Conservation (phyloP, 2,888 invertebrate species). For the Notocelia uddmanniana region DNA sequence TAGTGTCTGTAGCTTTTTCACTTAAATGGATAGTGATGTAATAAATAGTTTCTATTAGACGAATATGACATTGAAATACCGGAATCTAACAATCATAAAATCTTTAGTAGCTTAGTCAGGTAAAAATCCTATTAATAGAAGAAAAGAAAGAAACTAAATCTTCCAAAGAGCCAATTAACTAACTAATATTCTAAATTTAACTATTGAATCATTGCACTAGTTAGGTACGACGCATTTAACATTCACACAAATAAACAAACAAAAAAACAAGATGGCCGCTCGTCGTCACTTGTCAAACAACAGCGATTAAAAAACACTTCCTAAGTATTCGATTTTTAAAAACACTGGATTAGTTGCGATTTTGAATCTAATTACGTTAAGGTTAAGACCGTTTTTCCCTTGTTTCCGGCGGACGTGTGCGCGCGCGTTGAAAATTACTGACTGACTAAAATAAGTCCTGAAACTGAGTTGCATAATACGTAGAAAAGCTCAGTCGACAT, state of each 20-base stretch:
- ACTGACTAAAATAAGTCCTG: conserved; percentile 81
- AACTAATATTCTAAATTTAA: conserved; percentile 32
- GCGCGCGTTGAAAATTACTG: conserved; percentile 66
- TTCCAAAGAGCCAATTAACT: conserved; percentile 9
- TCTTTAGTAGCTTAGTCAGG: not conserved
- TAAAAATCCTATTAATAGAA: not conserved
- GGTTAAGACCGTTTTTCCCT: conserved; percentile 53
- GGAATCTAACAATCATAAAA: not conserved
- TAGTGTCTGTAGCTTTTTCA: not conserved
- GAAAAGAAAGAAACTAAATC: not conserved
- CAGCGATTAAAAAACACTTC: conserved; percentile 44
- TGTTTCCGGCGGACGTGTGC: conserved; percentile 58
- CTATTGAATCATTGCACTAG: conserved; percentile 33
- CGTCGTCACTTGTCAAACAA: conserved; percentile 52
- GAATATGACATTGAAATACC: not conserved
- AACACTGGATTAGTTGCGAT: conserved; percentile 33
- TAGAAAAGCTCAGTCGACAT: conserved; percentile 75
- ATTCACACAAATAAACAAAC: conserved; percentile 61
- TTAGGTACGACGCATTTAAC: conserved; percentile 46
- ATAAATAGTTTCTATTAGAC: not conserved
- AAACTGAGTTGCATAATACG: conserved; percentile 81
- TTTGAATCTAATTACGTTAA: conserved; percentile 27
- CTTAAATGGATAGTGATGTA: not conserved
- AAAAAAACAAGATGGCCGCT: conserved; percentile 61
- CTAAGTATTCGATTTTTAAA: conserved; percentile 49